phyloP scores from a whole-genome alignment of 2,888 invertebrate genomes.

The Artemia sinica region DNA sequence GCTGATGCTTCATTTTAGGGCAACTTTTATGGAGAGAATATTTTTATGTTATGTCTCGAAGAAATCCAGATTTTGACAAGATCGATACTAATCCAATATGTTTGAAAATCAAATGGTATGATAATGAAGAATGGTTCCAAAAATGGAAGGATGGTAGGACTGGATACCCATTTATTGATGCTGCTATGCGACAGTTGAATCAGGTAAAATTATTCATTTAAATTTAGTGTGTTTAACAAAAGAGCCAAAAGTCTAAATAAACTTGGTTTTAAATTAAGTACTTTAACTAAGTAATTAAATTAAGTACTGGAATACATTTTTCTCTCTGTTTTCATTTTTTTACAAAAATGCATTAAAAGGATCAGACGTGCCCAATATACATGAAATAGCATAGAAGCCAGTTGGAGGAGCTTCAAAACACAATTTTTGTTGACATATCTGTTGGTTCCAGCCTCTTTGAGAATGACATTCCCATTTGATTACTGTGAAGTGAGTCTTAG shows the following conservation, averaged over 20 bases:
- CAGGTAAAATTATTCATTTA: conserved; percentile 25
- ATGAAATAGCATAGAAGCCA: no score
- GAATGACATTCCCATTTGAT: no score
- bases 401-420: no score
- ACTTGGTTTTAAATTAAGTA: no score
- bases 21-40: conserved; percentile 59
- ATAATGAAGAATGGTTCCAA: conserved; percentile 31
- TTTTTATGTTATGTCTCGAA: conserved; percentile 58
- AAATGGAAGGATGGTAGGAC: conserved; percentile 45
- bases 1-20: conserved; percentile 30
- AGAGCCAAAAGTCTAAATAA: no score
- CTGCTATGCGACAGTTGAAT: conserved; percentile 49
- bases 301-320: no score
- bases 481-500: no score
- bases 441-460: no score
- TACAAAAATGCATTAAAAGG: not conserved
- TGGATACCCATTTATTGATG: conserved; percentile 55
- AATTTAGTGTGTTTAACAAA: no score
- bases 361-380: no score
- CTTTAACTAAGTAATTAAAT: no score
- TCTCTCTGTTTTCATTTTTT: not conserved
- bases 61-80: conserved; percentile 47
- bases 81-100: conserved; percentile 54
- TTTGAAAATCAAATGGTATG: conserved; percentile 49
- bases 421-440: no score